Evolutionary conservation across 2,797 vertebrate genomes (phyloP).

Genomic region (Clamator glandarius): DNA sequence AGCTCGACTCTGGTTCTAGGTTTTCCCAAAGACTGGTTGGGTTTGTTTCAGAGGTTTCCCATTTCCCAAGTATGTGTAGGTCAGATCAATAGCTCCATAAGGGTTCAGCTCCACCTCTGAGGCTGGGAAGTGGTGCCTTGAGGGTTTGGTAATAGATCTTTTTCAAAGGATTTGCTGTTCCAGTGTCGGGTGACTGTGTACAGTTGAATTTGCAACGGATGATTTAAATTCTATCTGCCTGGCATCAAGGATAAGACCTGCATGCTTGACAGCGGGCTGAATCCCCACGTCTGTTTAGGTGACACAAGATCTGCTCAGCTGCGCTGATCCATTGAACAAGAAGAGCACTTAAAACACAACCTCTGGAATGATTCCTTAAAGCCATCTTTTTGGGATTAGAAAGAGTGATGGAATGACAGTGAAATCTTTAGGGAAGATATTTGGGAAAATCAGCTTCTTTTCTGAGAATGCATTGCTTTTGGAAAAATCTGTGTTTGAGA

Average conservation of each 20-base stretch:
- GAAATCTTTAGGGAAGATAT: neutral
- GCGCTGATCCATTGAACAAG: neutral
- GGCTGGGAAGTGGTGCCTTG: neutral
- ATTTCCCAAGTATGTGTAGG: neutral
- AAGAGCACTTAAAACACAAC: neutral
- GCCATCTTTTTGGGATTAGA: neutral
- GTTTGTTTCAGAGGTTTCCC: neutral
- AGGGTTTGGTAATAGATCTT: neutral
- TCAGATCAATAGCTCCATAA: neutral
- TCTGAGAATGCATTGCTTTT: neutral
- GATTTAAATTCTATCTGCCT: constrained; percentile 15
- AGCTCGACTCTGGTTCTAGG: neutral
- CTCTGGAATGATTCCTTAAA: neutral
- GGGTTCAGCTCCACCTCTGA: neutral
- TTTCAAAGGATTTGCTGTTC: constrained; percentile 47
- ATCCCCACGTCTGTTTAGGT: neutral
- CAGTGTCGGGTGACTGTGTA: neutral
- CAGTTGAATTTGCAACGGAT: neutral
- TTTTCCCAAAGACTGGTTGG: neutral
- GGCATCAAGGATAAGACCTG: neutral
- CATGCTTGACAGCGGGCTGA: neutral
- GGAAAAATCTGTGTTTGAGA: neutral
- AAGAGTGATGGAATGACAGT: neutral
- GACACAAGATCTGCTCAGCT: neutral
- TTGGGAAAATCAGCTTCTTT: neutral